These are phyloP conservation scores for Poeciliopsis occidentalis DNA, from an alignment of 2,113 vertebrate species.

Conservation along the genomic window DNA sequence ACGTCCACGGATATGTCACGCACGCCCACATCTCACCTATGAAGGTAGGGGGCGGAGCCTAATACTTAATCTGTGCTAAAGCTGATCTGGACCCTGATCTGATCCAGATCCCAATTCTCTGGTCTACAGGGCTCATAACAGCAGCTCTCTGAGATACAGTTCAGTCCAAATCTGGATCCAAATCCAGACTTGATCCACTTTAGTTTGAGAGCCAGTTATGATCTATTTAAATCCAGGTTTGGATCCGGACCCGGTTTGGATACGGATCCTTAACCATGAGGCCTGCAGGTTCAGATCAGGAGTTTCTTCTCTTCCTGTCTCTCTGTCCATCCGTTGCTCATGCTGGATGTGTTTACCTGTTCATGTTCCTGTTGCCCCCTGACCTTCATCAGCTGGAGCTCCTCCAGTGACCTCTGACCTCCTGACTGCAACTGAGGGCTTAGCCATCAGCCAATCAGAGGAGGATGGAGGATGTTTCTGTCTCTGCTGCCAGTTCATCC, in stretches of 20 bases:
- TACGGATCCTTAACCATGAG: too few species aligned
- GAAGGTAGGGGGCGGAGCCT: conserved; percentile 84
- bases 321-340: not conserved
- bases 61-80: not conserved
- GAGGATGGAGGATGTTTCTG: conserved; percentile 20
- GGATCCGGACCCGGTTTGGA: too few species aligned
- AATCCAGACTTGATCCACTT: too few species aligned
- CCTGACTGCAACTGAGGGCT: not conserved
- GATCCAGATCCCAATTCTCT: not conserved
- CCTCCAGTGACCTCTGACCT: not conserved
- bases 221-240: too few species aligned
- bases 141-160: too few species aligned
- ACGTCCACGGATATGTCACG: conserved; percentile 92
- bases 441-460: not conserved
- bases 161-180: too few species aligned
- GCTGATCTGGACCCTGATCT: not conserved
- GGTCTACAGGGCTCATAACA: too few species aligned
- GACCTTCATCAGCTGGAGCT: not conserved
- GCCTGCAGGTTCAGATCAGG: not conserved
- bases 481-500: conserved; percentile 5
- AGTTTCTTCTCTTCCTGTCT: not conserved
- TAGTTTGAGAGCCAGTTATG: too few species aligned
- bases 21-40: conserved; percentile 97
- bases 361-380: not conserved
- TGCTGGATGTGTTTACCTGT: not conserved